Conservation (phyloP, 2,888 invertebrate species). For the Cremastinae sp. region DNA sequence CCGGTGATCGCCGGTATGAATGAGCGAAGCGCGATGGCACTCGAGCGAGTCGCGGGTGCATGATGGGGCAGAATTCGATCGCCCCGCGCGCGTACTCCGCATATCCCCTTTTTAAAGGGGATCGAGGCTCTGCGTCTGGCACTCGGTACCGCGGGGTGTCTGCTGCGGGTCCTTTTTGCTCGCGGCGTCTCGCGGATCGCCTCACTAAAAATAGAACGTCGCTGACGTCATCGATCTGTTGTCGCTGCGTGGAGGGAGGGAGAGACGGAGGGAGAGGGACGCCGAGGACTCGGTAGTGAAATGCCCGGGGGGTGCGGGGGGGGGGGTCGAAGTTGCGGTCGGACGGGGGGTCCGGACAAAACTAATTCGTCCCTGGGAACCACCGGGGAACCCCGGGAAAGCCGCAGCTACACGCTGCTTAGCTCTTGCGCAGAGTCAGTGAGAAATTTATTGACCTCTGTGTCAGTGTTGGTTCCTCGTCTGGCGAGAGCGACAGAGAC, state of each 20-base stretch:
- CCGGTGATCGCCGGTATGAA: conserved; percentile 67
- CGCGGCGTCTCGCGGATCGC: conserved; percentile 49
- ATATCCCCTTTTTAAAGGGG: neutral
- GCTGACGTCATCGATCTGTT: conserved; percentile 73
- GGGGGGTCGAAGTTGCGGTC: conserved; percentile 4
- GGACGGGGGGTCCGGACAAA: conserved; percentile 60
- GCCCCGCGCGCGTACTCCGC: too few species aligned
- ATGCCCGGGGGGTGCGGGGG: neutral
- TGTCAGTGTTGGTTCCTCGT: conserved; percentile 29
- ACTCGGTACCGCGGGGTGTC: neutral
- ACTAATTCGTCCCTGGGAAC: conserved; percentile 61
- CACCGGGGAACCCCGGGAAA: conserved; percentile 56
- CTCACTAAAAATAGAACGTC: conserved; percentile 71
- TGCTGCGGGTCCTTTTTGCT: conserved; percentile 7
- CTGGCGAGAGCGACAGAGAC: neutral
- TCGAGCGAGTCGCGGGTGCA: conserved; percentile 61
- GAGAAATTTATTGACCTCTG: conserved; percentile 62
- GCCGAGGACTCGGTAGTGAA: neutral
- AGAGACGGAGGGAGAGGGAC: conserved; percentile 8
- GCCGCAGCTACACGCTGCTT: conserved; percentile 40
- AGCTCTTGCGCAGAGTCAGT: conserved; percentile 54
- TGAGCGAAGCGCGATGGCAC: conserved; percentile 66
- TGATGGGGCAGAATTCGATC: conserved; percentile 9
- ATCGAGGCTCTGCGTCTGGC: neutral
- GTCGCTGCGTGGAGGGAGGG: conserved; percentile 48